Conservation (phyloP, 1,140 invertebrate species). For the Brachionus rubens region DNA sequence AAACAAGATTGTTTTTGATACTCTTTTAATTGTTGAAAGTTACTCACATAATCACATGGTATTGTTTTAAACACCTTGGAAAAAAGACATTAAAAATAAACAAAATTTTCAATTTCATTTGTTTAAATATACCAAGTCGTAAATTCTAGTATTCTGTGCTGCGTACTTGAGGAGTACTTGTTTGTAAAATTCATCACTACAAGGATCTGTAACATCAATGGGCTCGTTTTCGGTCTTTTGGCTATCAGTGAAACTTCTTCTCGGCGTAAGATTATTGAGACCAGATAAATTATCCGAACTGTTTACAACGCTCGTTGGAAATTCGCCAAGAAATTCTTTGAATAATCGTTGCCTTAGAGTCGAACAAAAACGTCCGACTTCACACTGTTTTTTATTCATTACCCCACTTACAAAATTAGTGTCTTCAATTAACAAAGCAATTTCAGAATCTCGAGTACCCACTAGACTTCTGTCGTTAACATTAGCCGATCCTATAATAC, state of each 20-base stretch:
- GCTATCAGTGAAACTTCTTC: neutral
- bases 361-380: slow-evolving; percentile 78
- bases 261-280: neutral
- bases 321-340: slow-evolving; percentile 76
- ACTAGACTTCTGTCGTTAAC: slow-evolving; percentile 90
- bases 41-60: slow-evolving; percentile 41
- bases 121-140: neutral
- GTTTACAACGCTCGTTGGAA: neutral
- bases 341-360: slow-evolving; percentile 72
- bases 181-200: slow-evolving; percentile 75
- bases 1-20: slow-evolving; percentile 37
- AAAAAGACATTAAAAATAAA: neutral
- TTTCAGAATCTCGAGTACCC: slow-evolving; percentile 85
- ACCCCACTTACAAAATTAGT: slow-evolving; percentile 63
- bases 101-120: no score
- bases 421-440: slow-evolving; percentile 81
- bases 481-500: slow-evolving; percentile 94
- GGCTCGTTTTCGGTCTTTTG: neutral
- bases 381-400: slow-evolving; percentile 71
- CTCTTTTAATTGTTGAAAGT: slow-evolving; percentile 39
- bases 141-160: neutral
- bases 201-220: slow-evolving; percentile 70
- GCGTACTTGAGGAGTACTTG: slow-evolving; percentile 12
- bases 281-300: no score
- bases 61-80: slow-evolving; percentile 38